phyloP scores from a whole-genome alignment of 2,113 vertebrate species.

The Apteryx owenii region DNA sequence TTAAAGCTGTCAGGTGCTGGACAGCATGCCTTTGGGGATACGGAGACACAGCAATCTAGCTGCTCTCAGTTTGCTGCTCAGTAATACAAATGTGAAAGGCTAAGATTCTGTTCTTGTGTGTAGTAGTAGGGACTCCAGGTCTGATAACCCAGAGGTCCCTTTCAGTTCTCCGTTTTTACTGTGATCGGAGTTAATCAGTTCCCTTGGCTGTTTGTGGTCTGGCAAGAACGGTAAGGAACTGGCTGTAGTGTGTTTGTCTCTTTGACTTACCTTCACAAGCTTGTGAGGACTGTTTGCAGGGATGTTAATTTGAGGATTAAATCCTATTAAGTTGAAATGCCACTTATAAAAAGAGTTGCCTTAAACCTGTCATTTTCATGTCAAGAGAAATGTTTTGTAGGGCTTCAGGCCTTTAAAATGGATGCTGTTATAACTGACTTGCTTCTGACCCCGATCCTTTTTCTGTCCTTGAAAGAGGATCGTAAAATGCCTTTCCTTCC shows the following conservation, averaged over 20 bases:
- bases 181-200: background rate
- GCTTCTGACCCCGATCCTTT: background rate
- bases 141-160: background rate
- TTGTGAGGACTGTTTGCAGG: background rate
- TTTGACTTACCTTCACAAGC: background rate
- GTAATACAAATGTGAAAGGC: background rate
- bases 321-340: background rate
- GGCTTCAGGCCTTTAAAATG: background rate
- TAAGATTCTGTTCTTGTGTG: background rate
- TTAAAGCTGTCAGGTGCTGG: background rate
- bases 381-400: slow-evolving; percentile 3
- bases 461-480: background rate
- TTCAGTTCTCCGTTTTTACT: background rate
- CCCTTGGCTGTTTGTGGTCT: background rate
- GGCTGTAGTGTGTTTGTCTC: background rate
- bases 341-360: background rate
- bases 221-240: background rate
- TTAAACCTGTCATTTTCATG: background rate
- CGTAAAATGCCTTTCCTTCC: background rate
- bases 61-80: background rate
- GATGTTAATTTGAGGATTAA: background rate
- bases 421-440: background rate
- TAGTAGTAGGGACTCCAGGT: background rate
- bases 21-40: background rate
- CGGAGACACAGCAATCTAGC: background rate